Evolutionary conservation across 2,888 invertebrate genomes (phyloP), one percentile per base, ranked within the genome.

Genomic region (Pediacus dermestoides): DNA sequence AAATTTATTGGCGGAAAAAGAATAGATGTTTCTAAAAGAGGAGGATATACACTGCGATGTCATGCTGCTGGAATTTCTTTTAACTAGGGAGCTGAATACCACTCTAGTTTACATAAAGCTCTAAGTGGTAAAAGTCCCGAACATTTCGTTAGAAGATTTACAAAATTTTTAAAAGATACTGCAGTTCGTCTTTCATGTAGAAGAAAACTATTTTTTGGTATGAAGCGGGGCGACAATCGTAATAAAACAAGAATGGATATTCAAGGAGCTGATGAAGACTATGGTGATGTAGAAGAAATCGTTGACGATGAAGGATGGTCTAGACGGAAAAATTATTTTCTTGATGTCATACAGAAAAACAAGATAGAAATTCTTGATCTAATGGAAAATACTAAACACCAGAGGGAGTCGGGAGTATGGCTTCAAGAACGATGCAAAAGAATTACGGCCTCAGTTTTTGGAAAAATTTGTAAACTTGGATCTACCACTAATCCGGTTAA

Each of bases 1-100:
- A 60, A 61, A 44, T 55, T 53, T 37, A 43, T 54, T 4, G 61
- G 60, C 1, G 63, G 61, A 3, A 64, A 63, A 50, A 34, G 58
- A 37, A 53, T 55, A 7, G 59, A 63, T 38, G 56, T 45, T 48
- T 21, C 49, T 4, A 11, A 35, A 26, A 48, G 37, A 30, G 37
- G 56, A 11, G 53, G 50, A 1, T 64, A 64, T 32, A 46, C 57
- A 47, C 49, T 42, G 4, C 45, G 61, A 33, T 60, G 56, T 27
- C 30, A 46, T 3, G 61, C 56, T n/a, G 57, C 63, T 3, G 56
- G 50, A 3, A 40, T 61, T 7, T 57, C 57, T 4, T 59, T 52
- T 40, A 61, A 61, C 22, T 15, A 27, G n/a, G 11, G 14, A 12
- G 15, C 22, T 15, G 7, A 33, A 33, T 28, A 28, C 14, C 14